Evolutionary conservation across 2,888 invertebrate genomes (phyloP), one percentile per base, ranked within the genome.

Genomic region (Automeris io): DNA sequence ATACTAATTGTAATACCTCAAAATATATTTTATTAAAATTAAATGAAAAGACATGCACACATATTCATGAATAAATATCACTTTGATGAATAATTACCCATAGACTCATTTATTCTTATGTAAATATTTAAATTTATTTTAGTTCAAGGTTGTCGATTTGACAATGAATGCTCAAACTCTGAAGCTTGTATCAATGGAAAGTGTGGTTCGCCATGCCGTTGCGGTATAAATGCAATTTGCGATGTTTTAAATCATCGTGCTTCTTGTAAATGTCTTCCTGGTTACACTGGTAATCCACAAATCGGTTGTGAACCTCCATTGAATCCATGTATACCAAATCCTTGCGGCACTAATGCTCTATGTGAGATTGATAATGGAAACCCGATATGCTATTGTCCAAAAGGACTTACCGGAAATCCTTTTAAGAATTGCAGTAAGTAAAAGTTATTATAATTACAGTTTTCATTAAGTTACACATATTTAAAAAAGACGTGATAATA

Each of bases 361-460:
- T 97, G 96, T 66, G 95, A 95, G 80, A 89, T 91, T 35, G 94
- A 95, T 56, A 91, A 92, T 56, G 95, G 95, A 35, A 93, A 92
- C 70, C 95, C 96, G 2, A 93, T 96, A 50, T 97, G 96, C 63
- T 94, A 90, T 81, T 96, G 96, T 64, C 95, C 95, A 0, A 95
- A 93, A 72, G 95, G 95, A 45, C 85, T 95, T 46, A 96, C 95
- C 2, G 96, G 96, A 72, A 95, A 96, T 88, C 96, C 96, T 29
- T 95, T 95, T 70, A 91, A 92, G 66, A 93, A 91, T 78, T 96
- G 95, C 90, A 94, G 95, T 95, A 90, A 90, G 95, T 93, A 75
- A 25, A 12, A 25, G n/a, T 35, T 41, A 18, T 33, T 29, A 31
- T 25, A 9, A 12, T 29, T 31, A 13, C 12, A 23, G 11, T 5